Conservation (phyloP, 2,797 vertebrate species). For the Triplophysa yarkandensis region DNA sequence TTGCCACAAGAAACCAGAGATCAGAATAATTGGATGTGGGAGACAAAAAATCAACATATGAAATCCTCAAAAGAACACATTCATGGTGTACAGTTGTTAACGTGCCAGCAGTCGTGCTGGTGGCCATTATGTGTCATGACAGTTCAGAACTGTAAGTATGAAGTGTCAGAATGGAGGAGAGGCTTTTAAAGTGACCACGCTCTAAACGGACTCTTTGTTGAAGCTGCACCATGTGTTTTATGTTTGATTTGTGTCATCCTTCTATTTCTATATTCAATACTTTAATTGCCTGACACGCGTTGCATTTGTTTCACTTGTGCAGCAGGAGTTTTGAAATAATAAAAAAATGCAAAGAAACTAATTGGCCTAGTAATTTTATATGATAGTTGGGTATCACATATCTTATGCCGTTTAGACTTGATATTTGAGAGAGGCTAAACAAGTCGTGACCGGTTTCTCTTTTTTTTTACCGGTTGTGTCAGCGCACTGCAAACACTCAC, state of each 20-base stretch:
- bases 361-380: neutral
- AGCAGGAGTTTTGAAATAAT: neutral
- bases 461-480: constrained; percentile 11
- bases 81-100: constrained; percentile 18
- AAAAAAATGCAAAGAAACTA: neutral
- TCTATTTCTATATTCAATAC: too few species aligned
- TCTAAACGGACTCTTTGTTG: neutral
- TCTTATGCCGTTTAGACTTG: neutral
- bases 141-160: constrained; percentile 13
- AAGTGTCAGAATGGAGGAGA: constrained; percentile 35
- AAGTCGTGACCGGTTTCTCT: constrained; percentile 23
- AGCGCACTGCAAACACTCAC: neutral
- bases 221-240: neutral
- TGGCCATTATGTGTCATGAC: constrained; percentile 56
- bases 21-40: too few species aligned
- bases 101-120: constrained; percentile 19
- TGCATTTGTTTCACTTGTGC: neutral
- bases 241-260: neutral
- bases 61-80: too few species aligned
- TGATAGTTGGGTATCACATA: neutral
- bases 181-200: constrained; percentile 25
- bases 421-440: neutral
- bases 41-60: neutral
- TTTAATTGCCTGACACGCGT: constrained; percentile 16
- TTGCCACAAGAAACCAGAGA: neutral